Evolutionary conservation across 2,888 invertebrate species (phyloP), one percentile per base, ranked within the genome.

Genomic region (Masnerella sp.): DNA sequence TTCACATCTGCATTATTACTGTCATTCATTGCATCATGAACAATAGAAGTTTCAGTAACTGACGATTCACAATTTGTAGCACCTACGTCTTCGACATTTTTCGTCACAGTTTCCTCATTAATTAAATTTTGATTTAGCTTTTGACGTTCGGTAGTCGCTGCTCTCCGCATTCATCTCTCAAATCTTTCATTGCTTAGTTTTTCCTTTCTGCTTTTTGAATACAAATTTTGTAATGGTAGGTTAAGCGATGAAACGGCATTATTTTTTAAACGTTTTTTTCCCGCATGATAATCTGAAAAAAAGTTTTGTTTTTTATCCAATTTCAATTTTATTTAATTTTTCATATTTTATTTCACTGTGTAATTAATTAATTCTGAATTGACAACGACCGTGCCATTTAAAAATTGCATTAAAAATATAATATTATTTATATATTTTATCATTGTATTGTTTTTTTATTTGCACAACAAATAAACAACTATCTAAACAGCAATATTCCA

Each of bases 201-300:
- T 17, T 17, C 32, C 22, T 32, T 49, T 32, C 11, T 32, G 2
- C 32, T 11, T 18, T 32, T 49, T 5, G 5, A n/a, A 32, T 3
- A 1, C 7, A 17, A 1, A 32, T 49, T 32, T 1, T 4, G n/a
- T 11, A 49, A 49, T 5, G 49, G 49, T 49, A 32, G 15, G 14
- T 32, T 30, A 4, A n/a, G 5, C 15, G 32, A 49, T n/a, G 32
- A 32, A 5, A 49, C 30, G 7, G 49, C 49, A 49, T 30, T 32
- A 1, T 2, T 15, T 14, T 49, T 49, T 18, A 49, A 49, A 47
- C 15, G 15, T 11, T 17, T 49, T 32, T 12, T 49, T 32, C n/a
- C n/a, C n/a, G 32, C n/a, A 32, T 8, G 32, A 7, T 32, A 2
- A 32, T 32, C 32, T 5, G n/a, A 32, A 32, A 32, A 7, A 32